phyloP scores from a whole-genome alignment of 2,888 invertebrate genomes.

The Entomobrya multifasciata region DNA sequence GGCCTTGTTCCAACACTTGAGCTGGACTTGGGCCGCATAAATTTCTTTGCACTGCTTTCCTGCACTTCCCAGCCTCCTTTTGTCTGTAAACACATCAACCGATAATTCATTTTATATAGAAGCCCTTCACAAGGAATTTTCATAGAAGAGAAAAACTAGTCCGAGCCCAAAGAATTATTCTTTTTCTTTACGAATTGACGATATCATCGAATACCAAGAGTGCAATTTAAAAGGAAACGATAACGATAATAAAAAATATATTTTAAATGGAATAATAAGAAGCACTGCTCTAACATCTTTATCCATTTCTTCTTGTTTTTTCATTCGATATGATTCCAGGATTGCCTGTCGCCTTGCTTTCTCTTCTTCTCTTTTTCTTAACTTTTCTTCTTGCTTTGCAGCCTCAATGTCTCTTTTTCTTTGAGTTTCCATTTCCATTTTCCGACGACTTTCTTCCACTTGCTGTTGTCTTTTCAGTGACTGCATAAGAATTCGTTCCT shows the following conservation, averaged over 20 bases:
- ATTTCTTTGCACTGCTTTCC: conserved; percentile 79
- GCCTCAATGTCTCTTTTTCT: conserved; percentile 86
- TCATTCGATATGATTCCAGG: conserved; percentile 94
- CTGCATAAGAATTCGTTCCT: conserved; percentile 93
- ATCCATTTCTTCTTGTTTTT: conserved; percentile 84
- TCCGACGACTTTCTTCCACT: conserved; percentile 91
- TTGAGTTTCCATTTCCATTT: conserved; percentile 91
- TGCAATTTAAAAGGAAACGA: conserved; percentile 35
- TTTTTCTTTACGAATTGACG: not conserved
- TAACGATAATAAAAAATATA: conserved; percentile 11
- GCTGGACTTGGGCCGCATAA: conserved; percentile 85
- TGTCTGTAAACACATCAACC: conserved; percentile 61
- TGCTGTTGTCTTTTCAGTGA: conserved; percentile 95
- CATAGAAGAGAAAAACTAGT: too few relatives aligned
- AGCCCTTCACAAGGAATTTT: too few relatives aligned
- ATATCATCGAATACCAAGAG: not conserved
- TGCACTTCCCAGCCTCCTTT: conserved; percentile 79
- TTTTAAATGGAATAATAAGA: too few relatives aligned
- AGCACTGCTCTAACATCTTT: conserved; percentile 77
- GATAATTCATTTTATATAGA: conserved; percentile 15
- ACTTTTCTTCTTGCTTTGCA: conserved; percentile 86
- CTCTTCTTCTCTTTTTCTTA: conserved; percentile 90
- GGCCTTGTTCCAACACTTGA: conserved; percentile 84
- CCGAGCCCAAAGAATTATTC: conserved; percentile 14
- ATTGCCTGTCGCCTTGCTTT: conserved; percentile 92